phyloP scores from a whole-genome alignment of 2,797 vertebrate genomes.

The Adrianichthys oophorus region DNA sequence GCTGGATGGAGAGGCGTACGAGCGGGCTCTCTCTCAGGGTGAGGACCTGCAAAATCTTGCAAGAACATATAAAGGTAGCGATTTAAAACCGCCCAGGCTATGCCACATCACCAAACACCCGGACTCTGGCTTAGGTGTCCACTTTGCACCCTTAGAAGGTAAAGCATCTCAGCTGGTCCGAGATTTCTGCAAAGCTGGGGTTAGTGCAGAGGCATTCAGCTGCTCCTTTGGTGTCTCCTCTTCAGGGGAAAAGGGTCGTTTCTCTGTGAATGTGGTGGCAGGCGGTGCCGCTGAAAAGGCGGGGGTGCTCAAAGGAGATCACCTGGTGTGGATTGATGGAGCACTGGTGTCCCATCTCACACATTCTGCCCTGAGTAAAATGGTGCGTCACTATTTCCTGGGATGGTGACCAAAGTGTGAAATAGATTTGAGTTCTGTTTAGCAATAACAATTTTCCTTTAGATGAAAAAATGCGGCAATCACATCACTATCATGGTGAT shows the following conservation, averaged over 20 bases:
- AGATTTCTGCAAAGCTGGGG: not conserved
- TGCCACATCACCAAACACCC: slow-evolving; percentile 81
- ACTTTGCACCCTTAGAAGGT: slow-evolving; percentile 77
- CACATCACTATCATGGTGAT: slow-evolving; percentile 87
- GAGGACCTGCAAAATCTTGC: slow-evolving; percentile 56
- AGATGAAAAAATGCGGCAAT: slow-evolving; percentile 84
- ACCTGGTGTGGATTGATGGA: slow-evolving; percentile 89
- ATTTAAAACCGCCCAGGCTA: slow-evolving; percentile 79
- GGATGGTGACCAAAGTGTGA: not conserved
- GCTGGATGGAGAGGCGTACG: slow-evolving; percentile 73
- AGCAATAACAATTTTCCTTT: slow-evolving; percentile 3
- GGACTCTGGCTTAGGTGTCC: slow-evolving; percentile 84
- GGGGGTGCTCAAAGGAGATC: slow-evolving; percentile 82
- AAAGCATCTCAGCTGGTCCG: slow-evolving; percentile 4
- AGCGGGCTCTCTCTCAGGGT: slow-evolving; percentile 64
- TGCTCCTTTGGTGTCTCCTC: slow-evolving; percentile 20
- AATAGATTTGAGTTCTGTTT: not conserved
- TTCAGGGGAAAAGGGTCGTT: slow-evolving; percentile 81
- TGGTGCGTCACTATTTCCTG: slow-evolving; percentile 72
- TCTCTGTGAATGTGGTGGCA: slow-evolving; percentile 76
- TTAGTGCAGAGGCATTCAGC: not conserved
- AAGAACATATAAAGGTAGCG: slow-evolving; percentile 42
- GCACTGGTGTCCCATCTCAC: slow-evolving; percentile 79
- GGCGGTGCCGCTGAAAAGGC: slow-evolving; percentile 85
- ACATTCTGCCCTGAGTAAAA: slow-evolving; percentile 77